These are phyloP conservation scores for Poecilus cupreus DNA, from an alignment of 2,888 invertebrate genomes.

Conservation along the genomic window DNA sequence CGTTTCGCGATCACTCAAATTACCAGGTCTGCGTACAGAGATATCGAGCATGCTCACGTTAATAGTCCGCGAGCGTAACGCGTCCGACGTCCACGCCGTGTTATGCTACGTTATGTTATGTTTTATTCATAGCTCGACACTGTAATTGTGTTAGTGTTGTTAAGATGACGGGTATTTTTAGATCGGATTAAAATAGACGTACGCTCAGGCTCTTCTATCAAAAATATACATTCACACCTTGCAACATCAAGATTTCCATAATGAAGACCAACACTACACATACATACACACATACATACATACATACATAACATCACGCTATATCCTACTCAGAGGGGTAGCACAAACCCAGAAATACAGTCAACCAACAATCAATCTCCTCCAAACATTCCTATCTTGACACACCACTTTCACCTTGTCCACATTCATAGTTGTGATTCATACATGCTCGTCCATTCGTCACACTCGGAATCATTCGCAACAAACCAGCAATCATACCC, in stretches of 20 bases:
- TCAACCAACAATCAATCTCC: too few relatives aligned
- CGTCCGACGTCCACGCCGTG: neutral
- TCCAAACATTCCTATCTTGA: too few relatives aligned
- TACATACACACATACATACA: too few relatives aligned
- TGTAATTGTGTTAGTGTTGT: slow-evolving; percentile 34
- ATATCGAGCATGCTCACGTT: neutral
- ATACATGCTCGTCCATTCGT: too few relatives aligned
- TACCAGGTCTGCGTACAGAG: neutral
- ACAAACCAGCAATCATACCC: too few relatives aligned
- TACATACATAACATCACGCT: too few relatives aligned
- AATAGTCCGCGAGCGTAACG: neutral
- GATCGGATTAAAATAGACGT: slow-evolving; percentile 17
- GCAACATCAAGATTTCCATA: slow-evolving; percentile 18
- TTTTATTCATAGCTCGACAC: slow-evolving; percentile 21
- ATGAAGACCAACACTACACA: neutral
- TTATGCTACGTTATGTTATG: slow-evolving; percentile 6
- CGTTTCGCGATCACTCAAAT: neutral
- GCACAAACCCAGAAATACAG: too few relatives aligned
- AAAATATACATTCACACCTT: neutral
- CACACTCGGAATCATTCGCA: too few relatives aligned
- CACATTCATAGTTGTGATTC: too few relatives aligned
- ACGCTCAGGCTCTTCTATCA: neutral
- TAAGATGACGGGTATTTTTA: neutral
- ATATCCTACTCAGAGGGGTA: too few relatives aligned
- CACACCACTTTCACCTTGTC: too few relatives aligned